Base-by-base conservation (phyloP, 2,797 vertebrate genomes). In the Characodon lateralis region DNA sequence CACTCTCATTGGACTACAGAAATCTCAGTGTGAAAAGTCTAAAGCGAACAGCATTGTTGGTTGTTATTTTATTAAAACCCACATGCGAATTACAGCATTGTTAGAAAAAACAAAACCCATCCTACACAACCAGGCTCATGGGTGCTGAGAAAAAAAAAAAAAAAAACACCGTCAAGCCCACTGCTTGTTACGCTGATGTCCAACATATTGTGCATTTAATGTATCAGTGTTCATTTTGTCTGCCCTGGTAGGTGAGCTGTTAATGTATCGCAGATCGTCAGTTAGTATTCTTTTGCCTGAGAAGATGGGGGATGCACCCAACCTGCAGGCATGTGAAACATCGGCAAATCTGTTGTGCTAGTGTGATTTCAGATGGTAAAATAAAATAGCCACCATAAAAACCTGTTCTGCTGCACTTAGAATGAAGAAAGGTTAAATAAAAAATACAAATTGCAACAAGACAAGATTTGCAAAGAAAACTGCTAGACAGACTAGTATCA, bases 201-300 rank as follows among this genome's bases (percentile, higher is more conserved):
- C 35, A 83, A 79, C 77, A 22, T 24, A 72, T 31, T 79, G 59
- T 20, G 35, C 65, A 39, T 74, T 82, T 73, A 56, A 68, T 80
- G 5, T 73, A 69, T 78, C 39, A 6, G 28, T 1, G 72, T 61
- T 61, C 69, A 1, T 31, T 80, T 35, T 53, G 69, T 72, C 48
- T 56, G 51, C 53, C 72, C 71, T 65, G 5, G 76, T 55, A 72
- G 74, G 70, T 2, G 12, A 39, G 84, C 81, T 82, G 73, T 80
- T 85, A 81, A 88, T 84, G 74, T 55, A 56, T 76, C 84, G 90
- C 84, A 83, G 85, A 91, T 91, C 74, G 71, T 83, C 84, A 77
- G 76, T 87, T 83, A 82, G 82, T 39, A 71, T 78, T 78, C 85
- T 83, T 80, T 85, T 81, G 73, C 72, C 77, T 74, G 46, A 77